A percentile compares a stretch with the other conserved stretches of the same genome.
Conservation (phyloP, 2,113 vertebrate species). For the Pangasianodon hypophthalmus region DNA sequence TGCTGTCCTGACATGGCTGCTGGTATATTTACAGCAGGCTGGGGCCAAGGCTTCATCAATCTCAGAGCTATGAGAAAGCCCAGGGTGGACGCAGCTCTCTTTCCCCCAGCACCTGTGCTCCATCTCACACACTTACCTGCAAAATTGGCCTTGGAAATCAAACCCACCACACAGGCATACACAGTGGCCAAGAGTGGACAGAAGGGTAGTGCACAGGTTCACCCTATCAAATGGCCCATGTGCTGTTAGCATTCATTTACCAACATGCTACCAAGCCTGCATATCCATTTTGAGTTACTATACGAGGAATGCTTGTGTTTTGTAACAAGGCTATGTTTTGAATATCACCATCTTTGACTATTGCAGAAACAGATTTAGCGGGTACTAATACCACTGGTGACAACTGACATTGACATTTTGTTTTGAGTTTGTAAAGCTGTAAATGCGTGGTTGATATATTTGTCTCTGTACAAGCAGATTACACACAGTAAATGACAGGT, state of each 20-base stretch:
- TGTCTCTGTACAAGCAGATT: neutral
- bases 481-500: neutral
- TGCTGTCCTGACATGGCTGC: conserved; percentile 77
- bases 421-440: neutral
- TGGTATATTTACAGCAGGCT: conserved; percentile 79
- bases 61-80: conserved; percentile 71
- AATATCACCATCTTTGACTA: neutral
- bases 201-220: conserved; percentile 26
- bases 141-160: conserved; percentile 64
- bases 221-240: conserved; percentile 2
- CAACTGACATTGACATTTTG: neutral
- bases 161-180: conserved; percentile 32
- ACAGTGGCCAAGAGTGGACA: conserved; percentile 17
- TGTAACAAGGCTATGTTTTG: neutral
- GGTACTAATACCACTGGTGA: neutral
- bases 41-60: conserved; percentile 77
- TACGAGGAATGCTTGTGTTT: no score
- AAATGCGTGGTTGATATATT: neutral
- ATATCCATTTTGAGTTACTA: neutral
- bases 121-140: conserved; percentile 76
- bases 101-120: conserved; percentile 75
- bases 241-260: conserved; percentile 18
- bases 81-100: conserved; percentile 60
- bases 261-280: neutral
- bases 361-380: neutral